phyloP scores from a whole-genome alignment of 1,140 invertebrate species.

The Helicoverpa armigera region DNA sequence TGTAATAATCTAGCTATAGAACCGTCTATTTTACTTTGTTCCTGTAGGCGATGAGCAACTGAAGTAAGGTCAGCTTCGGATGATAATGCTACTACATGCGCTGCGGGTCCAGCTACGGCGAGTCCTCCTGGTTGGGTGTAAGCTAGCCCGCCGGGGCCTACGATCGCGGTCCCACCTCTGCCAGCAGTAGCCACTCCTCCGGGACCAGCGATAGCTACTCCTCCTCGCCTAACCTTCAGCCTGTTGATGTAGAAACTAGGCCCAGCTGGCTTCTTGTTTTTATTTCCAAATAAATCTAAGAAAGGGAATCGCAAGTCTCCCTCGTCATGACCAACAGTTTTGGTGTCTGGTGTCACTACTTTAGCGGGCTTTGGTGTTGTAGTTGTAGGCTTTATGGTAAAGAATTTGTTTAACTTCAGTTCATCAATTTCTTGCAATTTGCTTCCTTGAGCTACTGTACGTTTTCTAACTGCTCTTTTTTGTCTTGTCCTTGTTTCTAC shows the following conservation, averaged over 20 bases:
- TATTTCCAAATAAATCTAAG: slow-evolving; percentile 72
- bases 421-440: slow-evolving; percentile 57
- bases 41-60: slow-evolving; percentile 66
- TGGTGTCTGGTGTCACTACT: slow-evolving; percentile 57
- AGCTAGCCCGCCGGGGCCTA: slow-evolving; percentile 90
- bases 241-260: slow-evolving; percentile 89
- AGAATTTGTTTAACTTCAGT: slow-evolving; percentile 66
- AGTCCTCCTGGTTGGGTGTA: slow-evolving; percentile 90
- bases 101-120: slow-evolving; percentile 90
- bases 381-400: slow-evolving; percentile 60
- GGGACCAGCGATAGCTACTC: slow-evolving; percentile 91
- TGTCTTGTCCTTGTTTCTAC: slow-evolving; percentile 57
- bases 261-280: slow-evolving; percentile 71
- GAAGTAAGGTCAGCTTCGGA: slow-evolving; percentile 85
- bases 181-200: slow-evolving; percentile 91
- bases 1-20: slow-evolving; percentile 71
- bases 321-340: slow-evolving; percentile 55
- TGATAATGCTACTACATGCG: slow-evolving; percentile 88
- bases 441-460: slow-evolving; percentile 59
- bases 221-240: slow-evolving; percentile 89
- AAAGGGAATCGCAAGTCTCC: slow-evolving; percentile 72
- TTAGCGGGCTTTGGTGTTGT: slow-evolving; percentile 54
- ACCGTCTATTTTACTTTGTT: slow-evolving; percentile 69
- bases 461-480: slow-evolving; percentile 70
- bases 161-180: slow-evolving; percentile 91